Evolutionary conservation across 2,113 vertebrate species (phyloP).

Genomic region (Microcebus murinus): DNA sequence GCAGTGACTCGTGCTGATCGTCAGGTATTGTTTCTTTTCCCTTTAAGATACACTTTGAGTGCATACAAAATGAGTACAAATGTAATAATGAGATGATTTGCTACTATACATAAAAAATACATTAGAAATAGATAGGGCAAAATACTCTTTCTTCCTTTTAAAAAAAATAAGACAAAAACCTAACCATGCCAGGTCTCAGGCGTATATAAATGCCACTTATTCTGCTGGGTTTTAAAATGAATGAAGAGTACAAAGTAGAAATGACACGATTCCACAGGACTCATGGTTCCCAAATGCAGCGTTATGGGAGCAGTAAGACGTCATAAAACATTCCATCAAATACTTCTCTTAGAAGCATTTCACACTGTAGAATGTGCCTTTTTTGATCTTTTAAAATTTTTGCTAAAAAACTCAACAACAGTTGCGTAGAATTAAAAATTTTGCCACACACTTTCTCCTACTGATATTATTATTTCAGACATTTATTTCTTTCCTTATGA

Average conservation of each 20-base stretch:
- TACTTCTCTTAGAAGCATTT: background rate
- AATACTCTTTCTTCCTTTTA: background rate
- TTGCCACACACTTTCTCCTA: background rate
- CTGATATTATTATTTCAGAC: constrained; percentile 55
- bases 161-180: constrained; percentile 18
- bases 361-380: background rate
- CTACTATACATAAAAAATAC: constrained; percentile 34
- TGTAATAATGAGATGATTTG: constrained; percentile 24
- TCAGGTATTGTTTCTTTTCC: background rate
- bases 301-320: background rate
- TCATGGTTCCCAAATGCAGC: background rate
- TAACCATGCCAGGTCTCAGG: background rate
- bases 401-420: background rate
- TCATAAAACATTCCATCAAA: background rate
- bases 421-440: background rate
- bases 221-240: constrained; percentile 18
- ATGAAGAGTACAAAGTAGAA: background rate
- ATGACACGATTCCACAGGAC: background rate
- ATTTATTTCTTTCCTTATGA: constrained; percentile 74
- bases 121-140: constrained; percentile 53
- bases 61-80: constrained; percentile 10
- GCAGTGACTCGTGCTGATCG: background rate
- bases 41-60: background rate
- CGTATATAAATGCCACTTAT: background rate
- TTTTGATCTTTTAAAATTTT: background rate